phyloP scores from a whole-genome alignment of 2,113 vertebrate species.

The Malurus alboscapulatus region DNA sequence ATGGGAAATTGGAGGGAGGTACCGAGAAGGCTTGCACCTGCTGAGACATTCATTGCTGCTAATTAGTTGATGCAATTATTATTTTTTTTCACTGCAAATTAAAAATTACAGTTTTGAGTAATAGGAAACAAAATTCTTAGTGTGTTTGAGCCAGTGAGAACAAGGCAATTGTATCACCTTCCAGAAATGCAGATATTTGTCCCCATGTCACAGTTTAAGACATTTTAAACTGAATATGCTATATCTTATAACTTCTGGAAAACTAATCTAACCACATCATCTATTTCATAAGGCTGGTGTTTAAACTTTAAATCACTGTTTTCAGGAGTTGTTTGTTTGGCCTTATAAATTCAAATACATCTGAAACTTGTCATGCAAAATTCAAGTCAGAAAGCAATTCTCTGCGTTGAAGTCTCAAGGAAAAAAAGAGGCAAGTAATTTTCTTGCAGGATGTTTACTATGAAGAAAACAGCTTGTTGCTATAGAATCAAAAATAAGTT shows the following conservation, averaged over 20 bases:
- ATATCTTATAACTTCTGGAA: not conserved
- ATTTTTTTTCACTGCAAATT: not conserved
- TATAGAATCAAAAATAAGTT: not conserved
- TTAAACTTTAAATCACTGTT: constrained; percentile 1
- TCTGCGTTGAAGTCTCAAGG: not conserved
- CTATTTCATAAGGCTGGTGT: not conserved
- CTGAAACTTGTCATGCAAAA: not conserved
- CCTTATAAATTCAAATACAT: not conserved
- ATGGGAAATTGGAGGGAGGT: not conserved
- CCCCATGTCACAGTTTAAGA: not conserved
- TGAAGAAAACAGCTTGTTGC: not conserved
- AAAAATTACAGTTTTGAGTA: not conserved
- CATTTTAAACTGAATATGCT: not conserved
- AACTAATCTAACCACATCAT: not conserved
- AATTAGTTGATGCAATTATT: not conserved
- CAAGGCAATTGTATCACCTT: not conserved
- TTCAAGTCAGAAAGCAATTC: not conserved
- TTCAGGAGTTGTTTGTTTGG: constrained; percentile 12
- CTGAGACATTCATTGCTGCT: not conserved
- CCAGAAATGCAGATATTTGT: not conserved
- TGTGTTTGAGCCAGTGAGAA: not conserved
- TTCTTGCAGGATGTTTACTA: not conserved
- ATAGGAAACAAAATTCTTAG: not conserved
- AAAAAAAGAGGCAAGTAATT: not conserved
- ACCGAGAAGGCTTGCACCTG: not conserved